Evolutionary conservation across 2,797 vertebrate species (phyloP).

Genomic region (Sebastes variabilis): DNA sequence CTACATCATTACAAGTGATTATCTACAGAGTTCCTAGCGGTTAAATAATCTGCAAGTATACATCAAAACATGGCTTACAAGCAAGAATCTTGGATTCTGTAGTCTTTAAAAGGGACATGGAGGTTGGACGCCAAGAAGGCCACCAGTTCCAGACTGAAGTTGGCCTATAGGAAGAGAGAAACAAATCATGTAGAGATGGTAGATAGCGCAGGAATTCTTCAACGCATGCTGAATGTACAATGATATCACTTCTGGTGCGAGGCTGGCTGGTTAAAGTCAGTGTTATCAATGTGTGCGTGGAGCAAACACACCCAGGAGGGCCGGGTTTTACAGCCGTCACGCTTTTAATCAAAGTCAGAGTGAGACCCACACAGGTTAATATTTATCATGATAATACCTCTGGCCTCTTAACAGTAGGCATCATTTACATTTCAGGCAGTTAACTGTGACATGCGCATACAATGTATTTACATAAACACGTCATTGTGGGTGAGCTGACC

Average conservation of each 20-base stretch:
- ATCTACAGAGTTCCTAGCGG: neutral
- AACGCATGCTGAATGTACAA: neutral
- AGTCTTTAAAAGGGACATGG: conserved; percentile 92
- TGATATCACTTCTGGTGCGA: neutral
- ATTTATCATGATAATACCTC: neutral
- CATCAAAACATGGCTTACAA: conserved; percentile 77
- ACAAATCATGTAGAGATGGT: neutral
- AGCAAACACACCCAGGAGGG: neutral
- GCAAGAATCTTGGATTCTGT: conserved; percentile 91
- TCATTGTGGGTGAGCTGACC: neutral
- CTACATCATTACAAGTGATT: neutral
- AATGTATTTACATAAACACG: neutral
- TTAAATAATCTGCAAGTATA: neutral
- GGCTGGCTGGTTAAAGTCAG: neutral
- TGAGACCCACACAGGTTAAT: neutral
- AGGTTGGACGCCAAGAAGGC: conserved; percentile 92
- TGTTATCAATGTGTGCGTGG: conserved; percentile 17
- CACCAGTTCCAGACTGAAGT: conserved; percentile 88
- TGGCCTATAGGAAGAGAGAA: conserved; percentile 50
- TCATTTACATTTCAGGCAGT: neutral
- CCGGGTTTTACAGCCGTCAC: conserved; percentile 12
- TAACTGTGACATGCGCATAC: neutral
- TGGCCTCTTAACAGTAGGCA: neutral
- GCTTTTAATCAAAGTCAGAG: neutral
- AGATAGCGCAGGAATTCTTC: neutral